Conservation (phyloP, 2,113 vertebrate species). For the Apteryx owenii region DNA sequence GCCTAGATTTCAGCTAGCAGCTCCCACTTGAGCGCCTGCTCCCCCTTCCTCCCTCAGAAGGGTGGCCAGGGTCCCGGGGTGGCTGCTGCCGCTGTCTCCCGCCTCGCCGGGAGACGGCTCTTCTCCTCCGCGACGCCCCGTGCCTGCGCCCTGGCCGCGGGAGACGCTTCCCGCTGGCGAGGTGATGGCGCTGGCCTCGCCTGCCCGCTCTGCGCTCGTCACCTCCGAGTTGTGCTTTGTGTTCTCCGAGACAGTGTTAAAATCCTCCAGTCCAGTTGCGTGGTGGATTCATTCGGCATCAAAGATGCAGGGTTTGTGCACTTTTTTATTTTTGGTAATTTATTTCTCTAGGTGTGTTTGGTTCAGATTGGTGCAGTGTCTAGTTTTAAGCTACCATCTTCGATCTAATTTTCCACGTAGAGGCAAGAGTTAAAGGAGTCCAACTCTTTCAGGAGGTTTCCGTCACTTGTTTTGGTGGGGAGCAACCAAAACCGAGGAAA, state of each 20-base stretch:
- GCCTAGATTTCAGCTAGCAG: neutral
- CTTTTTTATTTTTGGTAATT: conserved; percentile 16
- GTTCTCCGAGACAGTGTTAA: neutral
- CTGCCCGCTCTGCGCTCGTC: too few species aligned
- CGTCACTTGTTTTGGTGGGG: neutral
- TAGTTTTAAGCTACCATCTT: neutral
- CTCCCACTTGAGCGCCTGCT: conserved; percentile 45
- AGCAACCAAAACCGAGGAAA: neutral
- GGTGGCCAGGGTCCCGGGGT: neutral
- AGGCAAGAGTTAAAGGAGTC: neutral
- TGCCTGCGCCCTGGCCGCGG: neutral
- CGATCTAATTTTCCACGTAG: neutral
- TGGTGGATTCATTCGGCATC: neutral
- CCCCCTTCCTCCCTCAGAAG: neutral
- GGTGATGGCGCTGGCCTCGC: neutral
- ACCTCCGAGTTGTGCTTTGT: too few species aligned
- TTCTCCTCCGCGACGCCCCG: neutral
- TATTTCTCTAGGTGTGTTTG: conserved; percentile 35
- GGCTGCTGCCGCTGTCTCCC: neutral
- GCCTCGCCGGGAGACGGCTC: neutral
- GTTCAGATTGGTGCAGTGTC: neutral
- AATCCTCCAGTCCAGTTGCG: neutral
- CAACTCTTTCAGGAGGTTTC: neutral
- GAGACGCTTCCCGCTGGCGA: rapidly evolving
- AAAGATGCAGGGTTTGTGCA: neutral